Percentiles rank a stretch among this genome's conserved stretches.
phyloP scores from a whole-genome alignment of 35 echinoderm and acorn worm species.

The Lytechinus pictus region DNA sequence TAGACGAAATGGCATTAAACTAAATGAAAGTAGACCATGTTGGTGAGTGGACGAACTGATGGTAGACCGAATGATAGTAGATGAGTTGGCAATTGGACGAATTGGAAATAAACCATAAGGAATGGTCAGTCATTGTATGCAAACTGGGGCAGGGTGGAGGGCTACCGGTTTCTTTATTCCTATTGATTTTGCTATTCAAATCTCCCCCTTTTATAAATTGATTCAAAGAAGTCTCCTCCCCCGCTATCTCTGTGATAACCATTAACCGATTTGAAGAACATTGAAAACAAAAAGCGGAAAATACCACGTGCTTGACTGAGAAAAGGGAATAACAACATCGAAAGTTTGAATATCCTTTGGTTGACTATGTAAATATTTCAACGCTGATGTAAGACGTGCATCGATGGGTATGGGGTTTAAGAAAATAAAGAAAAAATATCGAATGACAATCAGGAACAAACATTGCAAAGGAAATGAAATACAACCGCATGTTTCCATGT shows the following conservation, averaged over 20 bases:
- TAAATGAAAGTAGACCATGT: too few species aligned
- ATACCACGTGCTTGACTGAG: not conserved
- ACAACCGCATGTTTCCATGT: not conserved
- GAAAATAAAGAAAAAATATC: not conserved
- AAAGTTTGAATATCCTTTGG: not conserved
- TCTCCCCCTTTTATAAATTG: not conserved
- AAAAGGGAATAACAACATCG: not conserved
- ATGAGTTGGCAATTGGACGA: too few species aligned
- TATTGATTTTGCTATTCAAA: not conserved
- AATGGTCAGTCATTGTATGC: too few species aligned
- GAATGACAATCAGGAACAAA: not conserved
- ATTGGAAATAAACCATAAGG: too few species aligned
- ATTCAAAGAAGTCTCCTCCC: not conserved
- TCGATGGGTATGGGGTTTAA: not conserved
- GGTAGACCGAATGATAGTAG: too few species aligned
- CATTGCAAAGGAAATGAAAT: not conserved
- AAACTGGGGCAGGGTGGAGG: not conserved
- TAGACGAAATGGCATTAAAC: too few species aligned
- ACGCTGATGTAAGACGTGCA: not conserved
- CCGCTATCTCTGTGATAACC: not conserved
- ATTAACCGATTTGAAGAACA: not conserved
- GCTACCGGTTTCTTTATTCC: not conserved
- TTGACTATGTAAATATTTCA: not conserved
- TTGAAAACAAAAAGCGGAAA: not conserved
- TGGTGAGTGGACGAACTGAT: too few species aligned